Base-by-base conservation (phyloP, 2,113 vertebrate genomes). In the Numida meleagris region DNA sequence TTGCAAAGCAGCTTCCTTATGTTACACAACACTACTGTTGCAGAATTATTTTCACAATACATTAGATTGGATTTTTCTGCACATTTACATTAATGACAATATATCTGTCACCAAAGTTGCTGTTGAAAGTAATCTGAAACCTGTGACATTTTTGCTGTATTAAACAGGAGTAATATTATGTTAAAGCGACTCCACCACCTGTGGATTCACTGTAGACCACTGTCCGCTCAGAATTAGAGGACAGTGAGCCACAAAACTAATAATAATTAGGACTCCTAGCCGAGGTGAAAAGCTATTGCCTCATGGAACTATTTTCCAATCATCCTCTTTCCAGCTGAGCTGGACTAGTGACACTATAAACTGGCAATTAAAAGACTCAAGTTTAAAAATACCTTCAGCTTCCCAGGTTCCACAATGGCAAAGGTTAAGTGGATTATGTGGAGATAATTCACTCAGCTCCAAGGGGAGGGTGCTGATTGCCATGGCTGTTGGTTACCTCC, bases 371-470 rank as follows among this genome's bases (percentile, higher is more conserved):
- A 98, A 97, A 97, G 94, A 92, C 96, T 98, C 93, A 72, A 71
- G 95, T 97, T 98, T 96, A 97, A 97, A 98, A 97, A 98, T 96
- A 95, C 94, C 93, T 97, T 97, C 96, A 95, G 93, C 76, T 97
- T 97, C 86, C 95, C 97, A 96, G 93, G 97, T 97, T 92, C 91
- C 74, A 74, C 91, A 77, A 96, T 95, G 98, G 96, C 98, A 98
- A 98, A 98, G 97, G 98, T 98, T 98, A 98, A 98, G 96, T 98
- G 98, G 97, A 98, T 98, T 98, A 98, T 96, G 91, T 97, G 98
- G 97, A 97, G 97, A 98, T 98, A 98, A 98, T 98, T 98, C 97
- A 68, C 95, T 96, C 86, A 63, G 88, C 95, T 96, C 94, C 94
- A 91, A 67, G 67, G 96, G 94, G 97, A 98, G 94, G 86, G 93